Evolutionary conservation across 2,888 invertebrate genomes (phyloP).

Genomic region (Drosophila mettleri): DNA sequence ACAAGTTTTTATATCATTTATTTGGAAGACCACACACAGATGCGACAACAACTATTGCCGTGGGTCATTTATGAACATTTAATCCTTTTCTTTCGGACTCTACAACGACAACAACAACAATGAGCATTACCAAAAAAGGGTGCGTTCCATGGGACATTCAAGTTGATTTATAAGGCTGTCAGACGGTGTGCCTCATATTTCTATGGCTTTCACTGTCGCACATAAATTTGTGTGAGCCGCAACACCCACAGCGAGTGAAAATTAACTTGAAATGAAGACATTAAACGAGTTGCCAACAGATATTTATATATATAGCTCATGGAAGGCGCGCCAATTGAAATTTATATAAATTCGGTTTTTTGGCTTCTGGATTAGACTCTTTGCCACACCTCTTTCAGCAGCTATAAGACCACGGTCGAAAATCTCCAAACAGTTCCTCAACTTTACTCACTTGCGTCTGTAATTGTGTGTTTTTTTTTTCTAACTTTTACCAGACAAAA

Average conservation of each 20-base stretch:
- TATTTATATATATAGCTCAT: not conserved
- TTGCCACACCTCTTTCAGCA: slow-evolving; percentile 18
- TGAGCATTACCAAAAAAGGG: slow-evolving; percentile 56
- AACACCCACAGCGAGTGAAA: slow-evolving; percentile 67
- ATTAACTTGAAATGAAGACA: slow-evolving; percentile 70
- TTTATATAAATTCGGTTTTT: slow-evolving; percentile 51
- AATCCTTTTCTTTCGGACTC: slow-evolving; percentile 64
- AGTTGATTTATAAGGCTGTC: slow-evolving; percentile 67
- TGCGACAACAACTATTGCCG: slow-evolving; percentile 29
- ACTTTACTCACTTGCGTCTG: slow-evolving; percentile 22
- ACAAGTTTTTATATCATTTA: slow-evolving; percentile 28
- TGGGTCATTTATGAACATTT: slow-evolving; percentile 69
- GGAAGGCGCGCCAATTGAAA: slow-evolving; percentile 56
- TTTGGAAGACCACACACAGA: slow-evolving; percentile 36
- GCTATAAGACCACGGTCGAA: slow-evolving; percentile 17
- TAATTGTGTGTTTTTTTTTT: slow-evolving; percentile 35
- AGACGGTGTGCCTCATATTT: slow-evolving; percentile 64
- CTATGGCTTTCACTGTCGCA: slow-evolving; percentile 77
- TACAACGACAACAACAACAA: slow-evolving; percentile 12
- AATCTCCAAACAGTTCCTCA: slow-evolving; percentile 12
- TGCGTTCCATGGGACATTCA: slow-evolving; percentile 60
- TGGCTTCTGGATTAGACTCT: slow-evolving; percentile 61
- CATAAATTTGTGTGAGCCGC: slow-evolving; percentile 55
- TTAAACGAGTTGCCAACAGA: slow-evolving; percentile 47
- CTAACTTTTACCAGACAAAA: slow-evolving; percentile 20